A percentile compares a stretch with the other conserved stretches of the same genome.
Evolutionary conservation across 2,888 invertebrate genomes (phyloP).

Genomic region (Tinea semifulvella): DNA sequence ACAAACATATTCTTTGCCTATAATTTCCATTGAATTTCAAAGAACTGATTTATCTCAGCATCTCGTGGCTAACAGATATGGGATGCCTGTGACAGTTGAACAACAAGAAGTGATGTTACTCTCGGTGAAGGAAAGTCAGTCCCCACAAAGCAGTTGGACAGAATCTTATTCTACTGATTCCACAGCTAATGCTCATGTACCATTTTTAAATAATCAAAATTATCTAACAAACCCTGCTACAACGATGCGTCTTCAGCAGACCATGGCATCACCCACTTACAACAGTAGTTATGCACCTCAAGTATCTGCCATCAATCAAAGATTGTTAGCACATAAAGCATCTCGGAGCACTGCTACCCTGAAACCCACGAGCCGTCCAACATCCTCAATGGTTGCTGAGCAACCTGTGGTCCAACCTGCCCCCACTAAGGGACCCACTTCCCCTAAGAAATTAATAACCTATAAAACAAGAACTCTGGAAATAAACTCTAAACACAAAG

Average conservation of each 20-base stretch:
- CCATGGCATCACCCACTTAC: constrained; percentile 22
- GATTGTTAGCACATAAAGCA: constrained; percentile 13
- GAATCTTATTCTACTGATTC: background rate
- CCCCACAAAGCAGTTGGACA: background rate
- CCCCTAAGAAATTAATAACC: constrained; percentile 52
- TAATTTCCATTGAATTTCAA: constrained; percentile 56
- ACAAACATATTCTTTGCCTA: constrained; percentile 41
- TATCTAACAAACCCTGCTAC: constrained; percentile 54
- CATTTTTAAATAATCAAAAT: constrained; percentile 49
- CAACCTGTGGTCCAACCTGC: constrained; percentile 20
- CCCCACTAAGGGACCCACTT: constrained; percentile 29
- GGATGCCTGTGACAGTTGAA: constrained; percentile 46
- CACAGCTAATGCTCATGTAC: constrained; percentile 40
- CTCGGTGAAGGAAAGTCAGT: constrained; percentile 27
- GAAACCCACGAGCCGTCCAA: constrained; percentile 41
- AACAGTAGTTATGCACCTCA: constrained; percentile 27
- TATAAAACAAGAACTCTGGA: constrained; percentile 62
- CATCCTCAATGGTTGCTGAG: constrained; percentile 24
- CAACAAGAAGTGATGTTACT: constrained; percentile 53
- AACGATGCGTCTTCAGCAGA: constrained; percentile 34
- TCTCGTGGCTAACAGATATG: constrained; percentile 50
- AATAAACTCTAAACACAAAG: constrained; percentile 67
- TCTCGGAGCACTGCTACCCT: constrained; percentile 12
- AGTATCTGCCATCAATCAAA: background rate
- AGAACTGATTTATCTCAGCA: constrained; percentile 57